Percentiles rank a stretch among this genome's conserved stretches.
Conservation (phyloP, 2,113 vertebrate species). For the Callionymus lyra region DNA sequence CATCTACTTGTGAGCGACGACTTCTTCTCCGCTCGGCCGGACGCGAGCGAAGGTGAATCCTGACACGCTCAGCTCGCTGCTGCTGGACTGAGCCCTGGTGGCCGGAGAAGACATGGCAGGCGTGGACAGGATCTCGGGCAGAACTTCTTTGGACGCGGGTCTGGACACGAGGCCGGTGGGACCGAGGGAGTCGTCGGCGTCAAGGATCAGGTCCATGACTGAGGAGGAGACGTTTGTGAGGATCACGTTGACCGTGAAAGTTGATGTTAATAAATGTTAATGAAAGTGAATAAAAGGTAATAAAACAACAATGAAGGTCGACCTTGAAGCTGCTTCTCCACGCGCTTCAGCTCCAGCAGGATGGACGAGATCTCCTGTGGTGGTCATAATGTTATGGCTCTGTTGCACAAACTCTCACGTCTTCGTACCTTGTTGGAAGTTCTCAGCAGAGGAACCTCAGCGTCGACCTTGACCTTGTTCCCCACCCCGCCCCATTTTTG, state of each 20-base stretch:
- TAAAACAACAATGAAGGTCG: too few species aligned
- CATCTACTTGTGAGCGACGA: constrained; percentile 73
- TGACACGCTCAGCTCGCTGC: too few species aligned
- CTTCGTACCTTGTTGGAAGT: constrained; percentile 85
- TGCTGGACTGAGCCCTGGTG: constrained; percentile 46
- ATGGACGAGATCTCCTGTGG: constrained; percentile 90
- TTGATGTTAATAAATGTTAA: too few species aligned
- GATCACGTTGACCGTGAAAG: too few species aligned
- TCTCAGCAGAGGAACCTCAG: constrained; percentile 89
- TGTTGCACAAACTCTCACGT: background rate
- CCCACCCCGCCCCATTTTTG: constrained; percentile 98
- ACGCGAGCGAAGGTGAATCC: constrained; percentile 70
- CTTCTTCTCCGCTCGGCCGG: constrained; percentile 81
- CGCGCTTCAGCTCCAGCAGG: constrained; percentile 86
- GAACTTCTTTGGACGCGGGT: constrained; percentile 35
- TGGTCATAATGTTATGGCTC: background rate
- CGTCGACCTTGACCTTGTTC: constrained; percentile 82
- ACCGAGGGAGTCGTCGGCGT: constrained; percentile 91
- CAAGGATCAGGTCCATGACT: constrained; percentile 96
- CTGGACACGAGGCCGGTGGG: constrained; percentile 63
- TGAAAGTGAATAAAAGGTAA: too few species aligned
- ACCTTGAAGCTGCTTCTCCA: constrained; percentile 97
- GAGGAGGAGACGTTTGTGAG: too few species aligned
- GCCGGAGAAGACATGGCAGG: constrained; percentile 44
- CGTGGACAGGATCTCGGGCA: constrained; percentile 44